These are phyloP conservation scores for Nannospalax galili DNA, from an alignment of 2,113 vertebrate genomes.

Conservation along the genomic window DNA sequence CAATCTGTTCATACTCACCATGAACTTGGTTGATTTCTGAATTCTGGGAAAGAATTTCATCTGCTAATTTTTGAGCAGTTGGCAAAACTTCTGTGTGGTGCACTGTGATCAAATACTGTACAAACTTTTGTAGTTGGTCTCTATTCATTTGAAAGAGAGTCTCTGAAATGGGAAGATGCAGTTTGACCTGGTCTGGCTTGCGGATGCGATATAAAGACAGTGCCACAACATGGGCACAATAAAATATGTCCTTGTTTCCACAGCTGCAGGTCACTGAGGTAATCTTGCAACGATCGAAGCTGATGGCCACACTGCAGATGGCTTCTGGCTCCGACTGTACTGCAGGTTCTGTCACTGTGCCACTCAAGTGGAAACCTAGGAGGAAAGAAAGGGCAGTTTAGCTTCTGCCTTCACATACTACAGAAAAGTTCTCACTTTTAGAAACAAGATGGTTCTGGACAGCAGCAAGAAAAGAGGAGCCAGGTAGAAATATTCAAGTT, in stretches of 20 bases:
- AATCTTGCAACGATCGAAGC: constrained; percentile 99
- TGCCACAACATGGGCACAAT: constrained; percentile 98
- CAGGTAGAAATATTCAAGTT: constrained; percentile 10
- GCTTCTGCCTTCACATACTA: not conserved
- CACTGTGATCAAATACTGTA: constrained; percentile 99
- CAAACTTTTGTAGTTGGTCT: constrained; percentile 99
- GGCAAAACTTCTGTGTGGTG: constrained; percentile 99
- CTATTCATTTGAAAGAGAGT: constrained; percentile 99
- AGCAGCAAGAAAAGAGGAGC: not conserved
- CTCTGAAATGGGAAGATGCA: constrained; percentile 99
- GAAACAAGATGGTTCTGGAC: constrained; percentile 2
- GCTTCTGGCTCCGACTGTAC: constrained; percentile 95
- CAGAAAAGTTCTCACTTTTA: not conserved
- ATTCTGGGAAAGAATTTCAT: constrained; percentile 99
- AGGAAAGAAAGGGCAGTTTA: constrained; percentile 58
- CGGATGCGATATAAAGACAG: constrained; percentile 98
- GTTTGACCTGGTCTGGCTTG: constrained; percentile 98
- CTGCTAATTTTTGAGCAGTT: constrained; percentile 98
- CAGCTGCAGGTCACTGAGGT: constrained; percentile 99
- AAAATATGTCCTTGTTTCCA: constrained; percentile 99
- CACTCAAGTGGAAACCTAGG: constrained; percentile 97
- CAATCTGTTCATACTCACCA: constrained; percentile 88
- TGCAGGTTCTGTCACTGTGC: constrained; percentile 98
- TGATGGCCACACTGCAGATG: constrained; percentile 98
- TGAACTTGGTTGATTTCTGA: constrained; percentile 99